Evolutionary conservation across 53 echinoderm and acorn worm species (phyloP).

Genomic region (Patiria pectinifera): DNA sequence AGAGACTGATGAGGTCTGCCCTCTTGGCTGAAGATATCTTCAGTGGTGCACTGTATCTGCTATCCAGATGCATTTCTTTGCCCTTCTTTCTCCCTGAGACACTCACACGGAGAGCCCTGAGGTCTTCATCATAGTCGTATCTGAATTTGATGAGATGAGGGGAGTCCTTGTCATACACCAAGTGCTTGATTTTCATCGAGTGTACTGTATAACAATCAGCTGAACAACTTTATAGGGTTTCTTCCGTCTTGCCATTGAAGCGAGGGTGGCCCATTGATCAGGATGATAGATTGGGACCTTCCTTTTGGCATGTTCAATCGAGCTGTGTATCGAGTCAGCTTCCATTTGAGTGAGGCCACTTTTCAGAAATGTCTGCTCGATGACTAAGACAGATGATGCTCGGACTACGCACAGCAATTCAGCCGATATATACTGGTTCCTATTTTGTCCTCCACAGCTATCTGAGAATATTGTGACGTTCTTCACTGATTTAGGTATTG

Average conservation of each 20-base stretch:
- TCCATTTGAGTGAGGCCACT: constrained; percentile 53
- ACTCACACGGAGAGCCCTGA: constrained; percentile 26
- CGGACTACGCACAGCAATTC: no score
- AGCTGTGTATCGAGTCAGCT: constrained; percentile 43
- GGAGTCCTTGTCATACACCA: constrained; percentile 41
- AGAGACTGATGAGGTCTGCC: neutral
- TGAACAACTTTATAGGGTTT: constrained; percentile 44
- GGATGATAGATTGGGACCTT: constrained; percentile 23
- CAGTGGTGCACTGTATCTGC: constrained; percentile 3
- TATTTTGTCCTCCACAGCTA: constrained; percentile 37
- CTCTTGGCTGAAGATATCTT: constrained; percentile 35
- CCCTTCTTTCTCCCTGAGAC: constrained; percentile 18
- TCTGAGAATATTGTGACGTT: neutral
- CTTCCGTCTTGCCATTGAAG: neutral
- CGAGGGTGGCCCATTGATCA: constrained; percentile 28
- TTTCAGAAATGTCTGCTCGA: constrained; percentile 49
- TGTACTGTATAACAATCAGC: neutral
- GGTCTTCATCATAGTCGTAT: constrained; percentile 30
- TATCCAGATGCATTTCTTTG: neutral
- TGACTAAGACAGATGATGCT: neutral
- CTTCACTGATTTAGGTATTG: neutral
- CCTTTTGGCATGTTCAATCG: constrained; percentile 29
- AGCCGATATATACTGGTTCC: constrained; percentile 21
- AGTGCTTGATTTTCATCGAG: constrained; percentile 50
- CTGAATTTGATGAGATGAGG: constrained; percentile 31